phyloP scores from a whole-genome alignment of 2,797 vertebrate species.

The Dallia pectoralis region DNA sequence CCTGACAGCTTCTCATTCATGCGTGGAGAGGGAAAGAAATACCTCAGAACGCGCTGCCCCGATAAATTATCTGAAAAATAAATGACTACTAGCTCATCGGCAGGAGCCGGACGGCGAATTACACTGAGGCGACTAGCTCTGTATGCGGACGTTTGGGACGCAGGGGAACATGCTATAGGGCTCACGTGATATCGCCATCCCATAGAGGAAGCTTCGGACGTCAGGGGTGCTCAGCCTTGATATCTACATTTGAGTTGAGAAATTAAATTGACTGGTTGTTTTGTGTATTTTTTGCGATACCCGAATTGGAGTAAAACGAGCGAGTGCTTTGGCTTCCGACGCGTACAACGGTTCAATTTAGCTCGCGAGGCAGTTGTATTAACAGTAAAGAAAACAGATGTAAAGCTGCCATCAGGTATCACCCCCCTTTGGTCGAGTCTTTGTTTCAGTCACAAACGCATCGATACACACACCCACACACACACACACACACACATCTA shows the following conservation, averaged over 20 bases:
- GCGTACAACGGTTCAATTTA: no score
- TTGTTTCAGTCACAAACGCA: neutral
- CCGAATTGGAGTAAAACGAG: no score
- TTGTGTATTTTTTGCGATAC: no score
- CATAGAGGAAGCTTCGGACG: no score
- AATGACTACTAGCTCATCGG: constrained; percentile 48
- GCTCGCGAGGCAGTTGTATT: no score
- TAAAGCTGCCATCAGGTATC: neutral
- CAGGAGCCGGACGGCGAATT: neutral
- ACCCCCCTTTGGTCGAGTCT: neutral
- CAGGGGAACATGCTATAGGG: neutral
- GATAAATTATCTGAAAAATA: constrained; percentile 76
- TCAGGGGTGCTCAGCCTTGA: no score
- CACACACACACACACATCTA: neutral
- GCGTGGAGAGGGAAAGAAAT: constrained; percentile 48
- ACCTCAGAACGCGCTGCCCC: constrained; percentile 37
- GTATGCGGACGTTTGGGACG: no score
- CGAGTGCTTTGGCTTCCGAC: no score
- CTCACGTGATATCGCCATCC: no score
- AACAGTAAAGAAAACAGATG: neutral
- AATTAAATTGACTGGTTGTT: no score
- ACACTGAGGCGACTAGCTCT: no score
- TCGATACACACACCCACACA: neutral
- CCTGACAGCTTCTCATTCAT: constrained; percentile 69
- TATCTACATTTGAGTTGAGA: no score